phyloP scores from a whole-genome alignment of 2,888 invertebrate species.

The Parnassius orleans region DNA sequence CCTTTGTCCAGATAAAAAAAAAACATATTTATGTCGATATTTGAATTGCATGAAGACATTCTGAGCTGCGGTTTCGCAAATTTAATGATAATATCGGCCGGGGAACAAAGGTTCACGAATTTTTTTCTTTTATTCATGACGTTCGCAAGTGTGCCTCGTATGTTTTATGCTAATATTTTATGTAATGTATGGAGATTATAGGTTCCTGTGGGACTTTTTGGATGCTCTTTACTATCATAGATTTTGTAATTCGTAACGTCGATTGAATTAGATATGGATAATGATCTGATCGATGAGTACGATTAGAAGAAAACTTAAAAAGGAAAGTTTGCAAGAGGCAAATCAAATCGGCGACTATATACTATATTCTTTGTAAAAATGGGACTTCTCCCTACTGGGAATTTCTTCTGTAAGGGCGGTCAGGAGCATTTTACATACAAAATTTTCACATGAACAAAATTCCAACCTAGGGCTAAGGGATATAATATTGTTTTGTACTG shows the following conservation, averaged over 20 bases:
- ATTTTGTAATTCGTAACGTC: slow-evolving; percentile 15
- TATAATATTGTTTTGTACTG: no score
- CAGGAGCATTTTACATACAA: no score
- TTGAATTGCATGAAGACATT: slow-evolving; percentile 25
- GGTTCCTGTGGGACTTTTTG: slow-evolving; percentile 36
- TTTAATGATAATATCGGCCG: slow-evolving; percentile 37
- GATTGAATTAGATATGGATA: background rate
- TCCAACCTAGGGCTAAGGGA: no score
- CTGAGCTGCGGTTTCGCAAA: slow-evolving; percentile 30
- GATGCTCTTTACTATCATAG: slow-evolving; percentile 20
- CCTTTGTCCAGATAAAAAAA: slow-evolving; percentile 16
- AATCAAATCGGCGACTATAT: no score
- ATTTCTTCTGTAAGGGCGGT: no score
- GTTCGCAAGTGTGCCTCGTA: slow-evolving; percentile 37
- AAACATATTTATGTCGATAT: slow-evolving; percentile 15
- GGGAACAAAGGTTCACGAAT: slow-evolving; percentile 36
- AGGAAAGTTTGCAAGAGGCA: no score
- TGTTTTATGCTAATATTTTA: slow-evolving; percentile 41
- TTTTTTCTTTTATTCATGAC: slow-evolving; percentile 44
- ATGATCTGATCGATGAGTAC: no score
- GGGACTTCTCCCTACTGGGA: no score
- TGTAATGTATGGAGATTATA: slow-evolving; percentile 42
- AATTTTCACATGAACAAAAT: no score
- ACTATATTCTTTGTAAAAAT: no score
- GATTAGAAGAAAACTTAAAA: no score